Evolutionary conservation across 2,113 vertebrate genomes (phyloP), one percentile per base, ranked within the genome.

Genomic region (Microtus oregoni): DNA sequence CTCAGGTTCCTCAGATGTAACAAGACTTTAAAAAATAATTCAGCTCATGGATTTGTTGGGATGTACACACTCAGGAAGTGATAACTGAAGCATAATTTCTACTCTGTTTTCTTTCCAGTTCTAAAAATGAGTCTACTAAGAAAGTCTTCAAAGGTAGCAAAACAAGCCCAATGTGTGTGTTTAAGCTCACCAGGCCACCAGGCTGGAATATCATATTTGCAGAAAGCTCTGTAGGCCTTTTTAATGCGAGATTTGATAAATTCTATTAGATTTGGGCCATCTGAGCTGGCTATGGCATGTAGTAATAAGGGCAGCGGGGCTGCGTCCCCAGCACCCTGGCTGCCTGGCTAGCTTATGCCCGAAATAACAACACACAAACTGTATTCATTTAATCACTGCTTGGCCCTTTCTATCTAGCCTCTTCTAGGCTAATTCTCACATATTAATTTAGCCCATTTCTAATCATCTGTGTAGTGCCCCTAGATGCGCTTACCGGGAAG

Each of bases 241-340:
- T 95, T 95, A 68, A 81, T 6, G 81, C 6, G 24, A 73, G 44
- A 78, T 95, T 95, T 65, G 58, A 67, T n/a, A 70, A 95, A 13
- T n/a, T 22, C 89, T 58, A 5, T 35, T 70, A 90, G 47, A 92
- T 68, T 55, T 90, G 75, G 15, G 81, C 15, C 50, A 93, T 75
- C 24, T 28, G 7, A 86, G 63, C 10, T 47, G 30, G 4, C 38
- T 19, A 2, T 67, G 8, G 26, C 19, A 44, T n/a, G n/a, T n/a
- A n/a, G n/a, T n/a, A n/a, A n/a, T n/a, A n/a, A n/a, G n/a, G n/a
- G n/a, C n/a, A n/a, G n/a, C n/a, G n/a, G n/a, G n/a, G n/a, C n/a
- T n/a, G n/a, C n/a, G n/a, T n/a, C n/a, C n/a, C n/a, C n/a, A n/a
- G n/a, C n/a, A n/a, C n/a, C n/a, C n/a, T n/a, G n/a, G n/a, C n/a